phyloP scores from a whole-genome alignment of 2,113 vertebrate species.

The Sapayoa aenigma region DNA sequence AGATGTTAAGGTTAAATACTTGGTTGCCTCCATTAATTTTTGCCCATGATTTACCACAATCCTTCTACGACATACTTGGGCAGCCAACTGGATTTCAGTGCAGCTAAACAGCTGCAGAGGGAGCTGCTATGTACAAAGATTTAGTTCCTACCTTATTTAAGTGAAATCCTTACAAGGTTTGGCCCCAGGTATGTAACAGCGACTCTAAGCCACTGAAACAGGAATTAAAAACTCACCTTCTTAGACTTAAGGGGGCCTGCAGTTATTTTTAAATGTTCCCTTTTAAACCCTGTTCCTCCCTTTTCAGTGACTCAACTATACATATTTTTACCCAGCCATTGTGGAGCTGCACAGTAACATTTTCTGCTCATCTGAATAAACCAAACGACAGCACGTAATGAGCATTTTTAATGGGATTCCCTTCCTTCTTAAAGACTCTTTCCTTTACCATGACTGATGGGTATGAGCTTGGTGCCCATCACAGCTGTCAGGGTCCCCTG shows the following conservation, averaged over 20 bases:
- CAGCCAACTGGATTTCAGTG: background rate
- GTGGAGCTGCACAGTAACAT: background rate
- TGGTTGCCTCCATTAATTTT: background rate
- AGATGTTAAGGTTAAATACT: background rate
- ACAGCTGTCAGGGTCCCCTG: background rate
- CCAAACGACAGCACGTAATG: background rate
- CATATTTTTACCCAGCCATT: background rate
- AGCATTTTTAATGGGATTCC: background rate
- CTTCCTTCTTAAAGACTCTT: background rate
- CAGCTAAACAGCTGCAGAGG: background rate
- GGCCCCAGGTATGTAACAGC: background rate
- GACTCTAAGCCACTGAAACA: background rate
- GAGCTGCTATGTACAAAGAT: background rate
- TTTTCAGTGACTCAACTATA: background rate
- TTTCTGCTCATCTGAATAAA: background rate
- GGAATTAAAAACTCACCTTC: background rate
- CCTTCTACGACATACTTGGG: background rate
- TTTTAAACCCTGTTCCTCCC: background rate
- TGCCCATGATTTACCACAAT: background rate
- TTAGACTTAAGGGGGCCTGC: fast-evolving
- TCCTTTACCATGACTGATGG: no score
- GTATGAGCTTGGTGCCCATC: background rate
- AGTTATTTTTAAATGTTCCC: background rate
- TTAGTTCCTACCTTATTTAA: background rate
- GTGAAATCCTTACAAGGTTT: background rate